A percentile compares a stretch with the other conserved stretches of the same genome.
Evolutionary conservation across 2,888 invertebrate genomes (phyloP).

Genomic region (Thera obeliscata): DNA sequence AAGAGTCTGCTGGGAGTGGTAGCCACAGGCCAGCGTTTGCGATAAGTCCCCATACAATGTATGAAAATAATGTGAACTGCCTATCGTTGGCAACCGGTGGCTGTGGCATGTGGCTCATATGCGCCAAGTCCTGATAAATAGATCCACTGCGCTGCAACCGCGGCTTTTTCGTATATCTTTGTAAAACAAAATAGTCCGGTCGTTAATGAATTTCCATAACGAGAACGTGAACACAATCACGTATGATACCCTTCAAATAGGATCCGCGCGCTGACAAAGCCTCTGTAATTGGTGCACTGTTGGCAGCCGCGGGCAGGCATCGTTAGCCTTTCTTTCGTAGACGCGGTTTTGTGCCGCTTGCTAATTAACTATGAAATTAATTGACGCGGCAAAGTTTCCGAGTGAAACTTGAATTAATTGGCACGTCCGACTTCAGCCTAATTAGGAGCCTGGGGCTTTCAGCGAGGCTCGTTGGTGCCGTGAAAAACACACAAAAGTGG

Average conservation of each 20-base stretch:
- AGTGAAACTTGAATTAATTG: slow-evolving; percentile 85
- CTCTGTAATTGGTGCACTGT: slow-evolving; percentile 80
- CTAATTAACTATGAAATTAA: slow-evolving; percentile 85
- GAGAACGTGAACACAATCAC: slow-evolving; percentile 3
- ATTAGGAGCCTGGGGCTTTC: slow-evolving; percentile 84
- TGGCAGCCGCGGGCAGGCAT: slow-evolving; percentile 62
- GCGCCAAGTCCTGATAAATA: not conserved
- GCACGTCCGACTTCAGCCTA: slow-evolving; percentile 84
- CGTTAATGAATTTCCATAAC: slow-evolving; percentile 8
- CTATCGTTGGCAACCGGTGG: no score
- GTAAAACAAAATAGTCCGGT: not conserved
- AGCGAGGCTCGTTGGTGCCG: slow-evolving; percentile 79
- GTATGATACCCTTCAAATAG: slow-evolving; percentile 15
- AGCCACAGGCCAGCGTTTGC: no score
- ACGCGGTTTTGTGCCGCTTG: slow-evolving; percentile 80
- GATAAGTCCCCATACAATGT: no score
- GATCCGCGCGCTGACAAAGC: slow-evolving; percentile 65
- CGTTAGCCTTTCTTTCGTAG: slow-evolving; percentile 81
- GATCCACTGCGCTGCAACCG: not conserved
- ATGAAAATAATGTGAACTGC: no score
- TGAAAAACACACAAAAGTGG: slow-evolving; percentile 83
- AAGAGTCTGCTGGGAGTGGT: no score
- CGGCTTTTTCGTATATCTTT: not conserved
- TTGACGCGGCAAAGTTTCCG: slow-evolving; percentile 84
- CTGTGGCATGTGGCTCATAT: no score